phyloP scores from a whole-genome alignment of 2,797 vertebrate species.

The Pelochelys cantorii region DNA sequence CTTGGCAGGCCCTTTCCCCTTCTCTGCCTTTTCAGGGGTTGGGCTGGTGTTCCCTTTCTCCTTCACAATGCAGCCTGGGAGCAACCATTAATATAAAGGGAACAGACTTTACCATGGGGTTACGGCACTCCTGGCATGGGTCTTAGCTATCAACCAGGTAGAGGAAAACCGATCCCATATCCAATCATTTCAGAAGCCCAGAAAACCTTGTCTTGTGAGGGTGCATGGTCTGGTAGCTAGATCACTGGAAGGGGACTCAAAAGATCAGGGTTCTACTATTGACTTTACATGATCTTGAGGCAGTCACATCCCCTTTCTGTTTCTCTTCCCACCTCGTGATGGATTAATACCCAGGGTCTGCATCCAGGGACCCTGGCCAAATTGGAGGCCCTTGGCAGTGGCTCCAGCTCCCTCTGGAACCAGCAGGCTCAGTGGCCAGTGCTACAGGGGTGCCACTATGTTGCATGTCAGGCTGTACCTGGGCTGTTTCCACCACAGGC shows the following conservation, averaged over 20 bases:
- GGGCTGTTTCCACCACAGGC: no score
- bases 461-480: no score
- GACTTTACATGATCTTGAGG: not conserved
- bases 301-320: not conserved
- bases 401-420: no score
- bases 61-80: not conserved
- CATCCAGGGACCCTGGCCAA: no score
- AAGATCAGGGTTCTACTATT: not conserved
- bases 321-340: not conserved
- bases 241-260: not conserved
- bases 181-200: not conserved
- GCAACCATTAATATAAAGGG: not conserved
- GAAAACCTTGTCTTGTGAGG: not conserved
- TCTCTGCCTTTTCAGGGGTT: not conserved
- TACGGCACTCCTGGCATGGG: not conserved
- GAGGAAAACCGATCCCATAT: not conserved
- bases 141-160: not conserved
- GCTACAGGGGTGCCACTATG: no score
- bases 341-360: no score
- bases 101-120: rapidly evolving
- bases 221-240: not conserved
- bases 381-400: no score
- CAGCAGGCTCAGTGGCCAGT: no score
- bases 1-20: not conserved
- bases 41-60: not conserved